Evolutionary conservation across 2,888 invertebrate genomes (phyloP), one percentile per base, ranked within the genome.

Genomic region (Polydrusus tereticollis): DNA sequence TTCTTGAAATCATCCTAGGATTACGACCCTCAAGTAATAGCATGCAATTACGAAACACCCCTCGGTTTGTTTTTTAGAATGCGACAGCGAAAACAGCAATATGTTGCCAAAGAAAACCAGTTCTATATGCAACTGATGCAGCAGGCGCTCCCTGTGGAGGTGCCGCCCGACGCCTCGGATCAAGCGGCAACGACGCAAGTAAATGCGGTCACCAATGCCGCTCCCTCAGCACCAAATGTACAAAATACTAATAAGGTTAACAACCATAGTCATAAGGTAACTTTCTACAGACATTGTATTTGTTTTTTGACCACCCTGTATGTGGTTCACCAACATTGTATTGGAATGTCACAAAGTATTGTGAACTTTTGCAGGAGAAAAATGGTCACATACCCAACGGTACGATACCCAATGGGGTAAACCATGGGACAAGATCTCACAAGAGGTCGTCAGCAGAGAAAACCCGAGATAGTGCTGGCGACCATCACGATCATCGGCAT

Each of bases 41-140:
- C n/a, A n/a, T n/a, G n/a, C n/a, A n/a, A n/a, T n/a, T n/a, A n/a
- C n/a, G n/a, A n/a, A n/a, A n/a, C 2, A 8, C 4, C 2, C 20
- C 20, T 29, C 26, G 21, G 8, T 59, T 38, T 58, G 36, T 69
- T 63, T 52, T 58, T 16, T 7, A 91, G 95, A 87, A 92, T 97
- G 89, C 90, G 96, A 83, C 90, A 95, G 90, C 90, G 96, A 78
- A 93, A 94, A 84, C 97, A 98, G 87, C 91, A 93, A 82, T 96
- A 96, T 85, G 97, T 99, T 79, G 93, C 96, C 76, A 95, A 94
- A 86, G 95, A 96, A 87, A 98, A 98, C 87, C 95, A 96, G 86
- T 96, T 97, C 88, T 97, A 97, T 86, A 91, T 94, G 88, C 94
- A 96, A 86, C 88, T 98, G 80, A 88, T 98, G 87, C 92, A 94